Percentiles rank a stretch among this genome's conserved stretches.
phyloP scores from a whole-genome alignment of 2,113 vertebrate genomes.

The Saccopteryx leptura region DNA sequence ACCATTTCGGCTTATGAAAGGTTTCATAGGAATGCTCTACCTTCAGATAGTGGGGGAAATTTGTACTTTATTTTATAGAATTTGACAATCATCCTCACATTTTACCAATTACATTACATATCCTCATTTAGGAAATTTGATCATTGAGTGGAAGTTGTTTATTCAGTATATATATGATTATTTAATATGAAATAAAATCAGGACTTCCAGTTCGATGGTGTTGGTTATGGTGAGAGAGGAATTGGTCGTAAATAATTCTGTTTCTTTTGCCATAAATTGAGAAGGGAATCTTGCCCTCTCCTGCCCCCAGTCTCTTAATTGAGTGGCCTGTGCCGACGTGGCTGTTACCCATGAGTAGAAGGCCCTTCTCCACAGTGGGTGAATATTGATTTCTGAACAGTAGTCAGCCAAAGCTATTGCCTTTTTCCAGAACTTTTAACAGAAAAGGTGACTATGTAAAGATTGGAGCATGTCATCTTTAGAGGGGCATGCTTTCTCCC shows the following conservation, averaged over 20 bases:
- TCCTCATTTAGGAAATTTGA: constrained; percentile 55
- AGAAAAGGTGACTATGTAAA: background rate
- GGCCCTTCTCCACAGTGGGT: background rate
- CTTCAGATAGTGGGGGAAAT: background rate
- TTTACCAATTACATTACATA: constrained; percentile 56
- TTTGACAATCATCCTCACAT: constrained; percentile 36
- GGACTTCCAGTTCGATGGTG: background rate
- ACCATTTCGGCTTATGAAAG: background rate
- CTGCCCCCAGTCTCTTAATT: background rate
- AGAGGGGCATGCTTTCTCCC: background rate
- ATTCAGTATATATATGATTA: background rate
- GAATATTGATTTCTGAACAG: background rate
- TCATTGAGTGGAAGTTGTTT: constrained; percentile 39
- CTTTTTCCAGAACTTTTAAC: background rate
- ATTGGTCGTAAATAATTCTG: background rate
- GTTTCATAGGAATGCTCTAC: background rate
- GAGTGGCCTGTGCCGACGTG: background rate
- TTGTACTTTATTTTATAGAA: constrained; percentile 31
- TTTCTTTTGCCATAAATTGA: background rate
- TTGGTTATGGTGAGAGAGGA: background rate
- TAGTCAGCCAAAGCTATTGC: background rate
- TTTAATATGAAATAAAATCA: constrained; percentile 3
- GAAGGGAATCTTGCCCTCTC: background rate
- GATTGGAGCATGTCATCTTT: background rate
- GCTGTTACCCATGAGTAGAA: background rate